Percentiles rank a stretch among this genome's conserved stretches.
These are phyloP conservation scores for Heliconius hewitsoni DNA, from an alignment of 1,140 invertebrate genomes.

Conservation along the genomic window DNA sequence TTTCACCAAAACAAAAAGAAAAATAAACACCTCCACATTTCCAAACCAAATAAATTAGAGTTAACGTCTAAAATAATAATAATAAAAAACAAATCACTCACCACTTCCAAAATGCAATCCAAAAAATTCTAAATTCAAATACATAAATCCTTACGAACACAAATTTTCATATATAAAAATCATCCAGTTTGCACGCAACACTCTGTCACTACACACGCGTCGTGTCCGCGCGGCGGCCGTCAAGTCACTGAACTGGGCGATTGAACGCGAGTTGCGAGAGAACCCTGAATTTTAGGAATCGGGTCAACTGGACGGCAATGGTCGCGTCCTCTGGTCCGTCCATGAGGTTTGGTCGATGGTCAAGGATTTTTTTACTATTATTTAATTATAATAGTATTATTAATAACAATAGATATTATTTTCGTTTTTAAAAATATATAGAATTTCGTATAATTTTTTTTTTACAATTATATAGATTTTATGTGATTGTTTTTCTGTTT, in stretches of 20 bases:
- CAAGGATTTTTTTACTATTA: background rate
- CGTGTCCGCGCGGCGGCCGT: conserved; percentile 47
- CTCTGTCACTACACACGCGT: conserved; percentile 51
- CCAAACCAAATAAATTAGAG: background rate
- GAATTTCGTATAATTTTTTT: no score
- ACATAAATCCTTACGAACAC: conserved; percentile 48
- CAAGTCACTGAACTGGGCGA: conserved; percentile 72
- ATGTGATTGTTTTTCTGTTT: no score
- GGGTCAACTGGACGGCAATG: conserved; percentile 50
- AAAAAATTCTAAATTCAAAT: conserved; percentile 65
- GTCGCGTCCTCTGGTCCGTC: background rate
- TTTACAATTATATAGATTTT: no score
- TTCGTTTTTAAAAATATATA: no score
- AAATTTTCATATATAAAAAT: conserved; percentile 53
- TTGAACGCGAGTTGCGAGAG: conserved; percentile 51
- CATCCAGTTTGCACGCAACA: conserved; percentile 53
- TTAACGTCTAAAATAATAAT: background rate
- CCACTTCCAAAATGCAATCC: conserved; percentile 77
- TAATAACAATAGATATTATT: background rate
- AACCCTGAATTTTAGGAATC: conserved; percentile 72
- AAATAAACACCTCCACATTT: background rate
- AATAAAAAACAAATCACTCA: conserved; percentile 47
- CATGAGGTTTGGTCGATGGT: conserved; percentile 1
- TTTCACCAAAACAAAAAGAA: background rate
- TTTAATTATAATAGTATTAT: background rate